A percentile compares a stretch with the other conserved stretches of the same genome.
These are phyloP conservation scores for Macrochelys suwanniensis DNA, from an alignment of 2,797 vertebrate species.

Conservation along the genomic window DNA sequence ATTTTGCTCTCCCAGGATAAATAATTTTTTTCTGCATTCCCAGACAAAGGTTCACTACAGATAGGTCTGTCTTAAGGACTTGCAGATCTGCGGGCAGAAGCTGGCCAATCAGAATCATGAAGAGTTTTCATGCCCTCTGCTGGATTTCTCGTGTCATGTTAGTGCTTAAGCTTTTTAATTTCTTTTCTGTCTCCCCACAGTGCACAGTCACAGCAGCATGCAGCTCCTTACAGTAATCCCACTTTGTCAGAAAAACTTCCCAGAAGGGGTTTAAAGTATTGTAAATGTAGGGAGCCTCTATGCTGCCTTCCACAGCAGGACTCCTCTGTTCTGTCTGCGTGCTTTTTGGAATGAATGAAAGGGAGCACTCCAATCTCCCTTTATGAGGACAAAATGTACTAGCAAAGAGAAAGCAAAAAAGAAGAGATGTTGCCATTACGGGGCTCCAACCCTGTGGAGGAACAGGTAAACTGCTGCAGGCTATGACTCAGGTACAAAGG, in stretches of 20 bases:
- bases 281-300: accelerated
- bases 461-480: not conserved
- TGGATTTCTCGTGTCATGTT: not conserved
- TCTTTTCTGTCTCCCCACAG: not conserved
- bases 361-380: not conserved
- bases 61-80: not conserved
- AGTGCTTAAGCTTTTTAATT: not conserved
- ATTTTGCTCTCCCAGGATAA: not conserved
- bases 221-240: accelerated
- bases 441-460: not conserved
- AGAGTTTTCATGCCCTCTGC: not conserved
- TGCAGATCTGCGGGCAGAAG: not conserved
- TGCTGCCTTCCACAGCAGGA: not conserved
- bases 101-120: not conserved
- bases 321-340: not conserved
- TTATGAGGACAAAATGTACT: not conserved
- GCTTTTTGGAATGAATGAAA: not conserved
- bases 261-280: not conserved
- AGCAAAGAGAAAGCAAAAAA: not conserved
- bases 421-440: not conserved
- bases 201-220: not conserved
- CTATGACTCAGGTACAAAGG: not conserved
- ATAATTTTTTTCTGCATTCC: not conserved
- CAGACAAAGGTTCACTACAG: not conserved
- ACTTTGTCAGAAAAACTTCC: not conserved